Percentiles rank a stretch among this genome's conserved stretches.
Conservation (phyloP, 2,113 vertebrate species). For the Malurus melanocephalus region DNA sequence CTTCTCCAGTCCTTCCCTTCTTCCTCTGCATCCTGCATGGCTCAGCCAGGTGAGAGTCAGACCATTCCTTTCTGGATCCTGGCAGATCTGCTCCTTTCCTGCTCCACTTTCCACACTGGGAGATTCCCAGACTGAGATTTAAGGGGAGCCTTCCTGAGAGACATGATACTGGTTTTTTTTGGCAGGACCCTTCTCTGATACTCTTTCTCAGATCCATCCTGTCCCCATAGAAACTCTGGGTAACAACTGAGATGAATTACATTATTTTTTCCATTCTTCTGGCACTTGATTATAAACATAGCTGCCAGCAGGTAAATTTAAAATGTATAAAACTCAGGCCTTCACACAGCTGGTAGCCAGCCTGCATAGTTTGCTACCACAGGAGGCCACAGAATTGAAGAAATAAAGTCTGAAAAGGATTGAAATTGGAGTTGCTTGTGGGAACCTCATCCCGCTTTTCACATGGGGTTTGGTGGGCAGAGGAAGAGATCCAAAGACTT, state of each 20-base stretch:
- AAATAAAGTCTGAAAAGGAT: neutral
- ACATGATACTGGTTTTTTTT: neutral
- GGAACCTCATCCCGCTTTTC: neutral
- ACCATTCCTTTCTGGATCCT: neutral
- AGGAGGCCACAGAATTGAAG: neutral
- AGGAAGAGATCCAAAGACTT: neutral
- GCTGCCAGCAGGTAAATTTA: constrained; percentile 49
- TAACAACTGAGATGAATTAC: neutral
- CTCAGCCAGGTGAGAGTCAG: neutral
- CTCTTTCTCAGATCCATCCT: neutral
- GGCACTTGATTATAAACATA: neutral
- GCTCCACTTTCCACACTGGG: neutral
- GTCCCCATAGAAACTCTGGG: neutral
- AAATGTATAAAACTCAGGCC: neutral
- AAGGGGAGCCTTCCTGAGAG: neutral
- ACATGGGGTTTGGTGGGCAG: neutral
- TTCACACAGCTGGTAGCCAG: constrained; percentile 18
- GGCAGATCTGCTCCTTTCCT: neutral
- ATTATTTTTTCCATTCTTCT: constrained; percentile 1
- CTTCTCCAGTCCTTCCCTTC: neutral
- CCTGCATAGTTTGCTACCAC: neutral
- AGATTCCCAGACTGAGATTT: neutral
- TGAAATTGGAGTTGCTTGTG: neutral
- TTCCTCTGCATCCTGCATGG: neutral
- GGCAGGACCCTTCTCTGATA: neutral